These are phyloP conservation scores for Felis catus DNA, from an alignment of 2,113 vertebrate genomes.

Conservation along the genomic window DNA sequence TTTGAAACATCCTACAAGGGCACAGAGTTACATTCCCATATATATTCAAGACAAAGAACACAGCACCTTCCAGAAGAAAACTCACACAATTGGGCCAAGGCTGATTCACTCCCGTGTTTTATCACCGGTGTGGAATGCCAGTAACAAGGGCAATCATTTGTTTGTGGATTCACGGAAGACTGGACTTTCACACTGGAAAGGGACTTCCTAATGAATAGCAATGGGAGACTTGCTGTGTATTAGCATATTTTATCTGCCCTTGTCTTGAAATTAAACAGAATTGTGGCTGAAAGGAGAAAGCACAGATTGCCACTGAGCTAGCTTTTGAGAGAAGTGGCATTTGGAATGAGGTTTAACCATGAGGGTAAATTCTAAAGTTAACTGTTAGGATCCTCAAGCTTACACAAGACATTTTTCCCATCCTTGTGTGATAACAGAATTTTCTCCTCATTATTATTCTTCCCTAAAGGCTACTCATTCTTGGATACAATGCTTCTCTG, in stretches of 20 bases:
- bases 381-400: background rate
- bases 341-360: conserved; percentile 36
- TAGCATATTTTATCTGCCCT: conserved; percentile 71
- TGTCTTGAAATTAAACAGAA: conserved; percentile 66
- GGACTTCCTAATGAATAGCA: conserved; percentile 64
- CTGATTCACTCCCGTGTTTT: conserved; percentile 43
- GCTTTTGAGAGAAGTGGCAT: conserved; percentile 44
- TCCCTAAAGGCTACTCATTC: background rate
- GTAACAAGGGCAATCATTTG: conserved; percentile 68
- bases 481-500: background rate
- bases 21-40: background rate
- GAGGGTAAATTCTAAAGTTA: conserved; percentile 41
- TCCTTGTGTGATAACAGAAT: conserved; percentile 33
- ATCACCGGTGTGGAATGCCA: conserved; percentile 63
- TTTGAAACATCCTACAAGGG: background rate
- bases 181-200: conserved; percentile 52
- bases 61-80: conserved; percentile 41
- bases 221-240: conserved; percentile 52
- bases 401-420: background rate
- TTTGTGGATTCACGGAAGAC: conserved; percentile 67
- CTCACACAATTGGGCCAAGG: background rate
- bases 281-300: conserved; percentile 33
- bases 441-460: conserved; percentile 27
- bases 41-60: conserved; percentile 1
- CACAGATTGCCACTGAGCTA: background rate